These are phyloP conservation scores for Rhadina sibilatrix DNA, from an alignment of 2,113 vertebrate species.

Conservation along the genomic window DNA sequence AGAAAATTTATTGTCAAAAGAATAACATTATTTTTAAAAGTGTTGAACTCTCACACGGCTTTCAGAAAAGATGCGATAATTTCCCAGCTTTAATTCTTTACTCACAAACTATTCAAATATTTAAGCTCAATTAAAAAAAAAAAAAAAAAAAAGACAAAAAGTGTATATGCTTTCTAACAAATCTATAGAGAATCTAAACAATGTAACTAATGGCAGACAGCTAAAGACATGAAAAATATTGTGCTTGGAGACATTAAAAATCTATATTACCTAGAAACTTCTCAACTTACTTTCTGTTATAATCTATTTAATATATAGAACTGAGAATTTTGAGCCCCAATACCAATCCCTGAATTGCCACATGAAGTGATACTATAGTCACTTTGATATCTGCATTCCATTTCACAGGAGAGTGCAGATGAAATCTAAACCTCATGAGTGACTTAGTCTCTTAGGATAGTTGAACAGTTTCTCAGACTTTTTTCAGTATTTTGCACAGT, in stretches of 20 bases:
- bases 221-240: background rate
- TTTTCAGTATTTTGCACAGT: background rate
- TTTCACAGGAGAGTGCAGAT: background rate
- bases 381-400: background rate
- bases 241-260: background rate
- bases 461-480: background rate
- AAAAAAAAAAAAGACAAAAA: background rate
- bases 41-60: background rate
- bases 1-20: background rate
- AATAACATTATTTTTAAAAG: background rate
- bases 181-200: background rate
- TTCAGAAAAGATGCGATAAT: background rate
- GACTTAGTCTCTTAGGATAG: background rate
- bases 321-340: background rate
- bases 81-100: background rate
- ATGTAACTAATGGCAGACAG: background rate
- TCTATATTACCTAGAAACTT: background rate
- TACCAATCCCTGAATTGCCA: background rate
- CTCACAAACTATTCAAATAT: background rate
- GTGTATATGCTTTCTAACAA: background rate
- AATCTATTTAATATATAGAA: background rate
- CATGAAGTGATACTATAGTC: background rate
- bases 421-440: background rate
- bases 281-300: background rate
- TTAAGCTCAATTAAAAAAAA: background rate